Percentiles rank a stretch among this genome's conserved stretches.
Conservation (phyloP, 2,113 vertebrate species). For the Sciurus niger region DNA sequence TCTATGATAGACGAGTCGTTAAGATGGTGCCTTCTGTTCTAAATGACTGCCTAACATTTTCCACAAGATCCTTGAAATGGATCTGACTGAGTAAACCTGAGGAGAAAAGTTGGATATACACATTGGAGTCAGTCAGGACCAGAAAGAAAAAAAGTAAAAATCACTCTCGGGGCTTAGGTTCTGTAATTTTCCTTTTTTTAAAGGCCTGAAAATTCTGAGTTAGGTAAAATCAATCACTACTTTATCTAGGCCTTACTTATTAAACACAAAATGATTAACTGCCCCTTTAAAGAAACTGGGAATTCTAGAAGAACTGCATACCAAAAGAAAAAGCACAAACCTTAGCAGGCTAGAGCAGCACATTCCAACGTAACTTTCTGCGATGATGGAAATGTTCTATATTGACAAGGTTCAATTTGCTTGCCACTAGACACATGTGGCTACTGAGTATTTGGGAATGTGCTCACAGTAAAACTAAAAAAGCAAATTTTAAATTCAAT, state of each 20-base stretch:
- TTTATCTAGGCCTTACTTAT: conserved; percentile 11
- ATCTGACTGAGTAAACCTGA: not conserved
- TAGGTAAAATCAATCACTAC: conserved; percentile 19
- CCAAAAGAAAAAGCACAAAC: not conserved
- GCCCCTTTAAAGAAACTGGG: not conserved
- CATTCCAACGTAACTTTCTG: not conserved
- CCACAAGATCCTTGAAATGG: not conserved
- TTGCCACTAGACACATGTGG: not conserved
- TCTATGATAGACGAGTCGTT: not conserved
- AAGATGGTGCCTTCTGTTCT: not conserved
- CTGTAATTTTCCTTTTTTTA: conserved; percentile 46
- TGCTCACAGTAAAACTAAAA: not conserved
- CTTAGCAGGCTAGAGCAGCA: not conserved
- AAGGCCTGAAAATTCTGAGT: not conserved
- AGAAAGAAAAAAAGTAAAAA: conserved; percentile 24
- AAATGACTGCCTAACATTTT: not conserved
- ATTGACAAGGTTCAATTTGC: not conserved
- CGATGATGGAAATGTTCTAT: not conserved
- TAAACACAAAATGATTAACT: conserved; percentile 8
- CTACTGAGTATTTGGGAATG: not conserved
- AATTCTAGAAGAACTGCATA: conserved; percentile 33
- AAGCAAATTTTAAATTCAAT: not conserved
- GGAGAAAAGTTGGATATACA: not conserved
- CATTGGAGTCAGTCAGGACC: not conserved
- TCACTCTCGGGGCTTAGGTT: not conserved